Conservation (phyloP, 2,797 vertebrate genomes). For the Eulemur coronatus region DNA sequence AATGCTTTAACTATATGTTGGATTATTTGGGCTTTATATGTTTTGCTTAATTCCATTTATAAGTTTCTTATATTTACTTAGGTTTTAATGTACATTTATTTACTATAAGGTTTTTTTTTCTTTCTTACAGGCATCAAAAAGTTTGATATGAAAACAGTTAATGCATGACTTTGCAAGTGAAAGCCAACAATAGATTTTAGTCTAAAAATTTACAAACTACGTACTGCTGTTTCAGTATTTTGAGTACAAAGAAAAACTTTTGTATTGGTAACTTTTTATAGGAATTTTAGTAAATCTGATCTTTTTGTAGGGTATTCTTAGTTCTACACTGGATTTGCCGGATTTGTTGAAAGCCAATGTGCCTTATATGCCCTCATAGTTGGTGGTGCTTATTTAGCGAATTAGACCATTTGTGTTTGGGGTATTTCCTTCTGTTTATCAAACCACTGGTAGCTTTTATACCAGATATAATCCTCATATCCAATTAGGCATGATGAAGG, state of each 20-base stretch:
- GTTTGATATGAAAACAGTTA: slow-evolving; percentile 76
- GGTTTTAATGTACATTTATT: slow-evolving; percentile 67
- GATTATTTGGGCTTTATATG: slow-evolving; percentile 14
- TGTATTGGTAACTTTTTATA: slow-evolving; percentile 64
- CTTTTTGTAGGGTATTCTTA: slow-evolving; percentile 56
- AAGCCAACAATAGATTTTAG: slow-evolving; percentile 68
- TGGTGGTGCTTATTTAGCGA: slow-evolving; percentile 25
- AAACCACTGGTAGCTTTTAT: neutral
- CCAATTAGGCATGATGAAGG: neutral
- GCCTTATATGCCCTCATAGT: neutral
- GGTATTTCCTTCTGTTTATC: neutral
- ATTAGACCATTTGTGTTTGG: neutral
- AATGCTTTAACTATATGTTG: slow-evolving; percentile 24
- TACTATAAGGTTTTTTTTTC: slow-evolving; percentile 77
- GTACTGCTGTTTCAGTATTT: slow-evolving; percentile 59
- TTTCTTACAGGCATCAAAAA: slow-evolving; percentile 80
- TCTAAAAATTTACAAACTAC: slow-evolving; percentile 55
- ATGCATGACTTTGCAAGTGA: slow-evolving; percentile 75
- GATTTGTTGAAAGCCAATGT: slow-evolving; percentile 23
- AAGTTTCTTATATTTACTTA: slow-evolving; percentile 49
- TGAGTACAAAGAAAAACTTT: slow-evolving; percentile 59
- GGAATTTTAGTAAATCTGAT: slow-evolving; percentile 30
- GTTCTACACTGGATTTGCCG: slow-evolving; percentile 21
- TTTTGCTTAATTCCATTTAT: slow-evolving; percentile 58
- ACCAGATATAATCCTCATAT: neutral